These are phyloP conservation scores for Maniola jurtina DNA, from an alignment of 1,140 invertebrate species.

Conservation along the genomic window DNA sequence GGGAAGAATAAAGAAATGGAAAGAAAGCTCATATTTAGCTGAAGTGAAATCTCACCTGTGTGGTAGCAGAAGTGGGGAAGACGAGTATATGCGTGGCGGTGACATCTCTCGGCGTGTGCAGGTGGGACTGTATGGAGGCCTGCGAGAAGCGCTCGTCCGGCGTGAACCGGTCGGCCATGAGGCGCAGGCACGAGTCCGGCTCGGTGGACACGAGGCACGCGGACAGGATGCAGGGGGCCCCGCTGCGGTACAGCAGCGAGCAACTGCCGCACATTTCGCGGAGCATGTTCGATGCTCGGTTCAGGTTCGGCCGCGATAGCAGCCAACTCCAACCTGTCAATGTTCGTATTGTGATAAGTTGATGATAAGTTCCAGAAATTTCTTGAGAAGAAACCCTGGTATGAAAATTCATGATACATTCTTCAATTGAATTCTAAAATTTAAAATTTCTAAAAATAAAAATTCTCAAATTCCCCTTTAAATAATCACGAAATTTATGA, in stretches of 20 bases:
- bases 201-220: constrained; percentile 98
- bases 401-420: too few species aligned
- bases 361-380: too few species aligned
- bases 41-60: constrained; percentile 83
- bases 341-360: too few species aligned
- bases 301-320: constrained; percentile 93
- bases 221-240: constrained; percentile 94
- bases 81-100: constrained; percentile 99
- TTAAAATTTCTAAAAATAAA: too few species aligned
- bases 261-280: constrained; percentile 96
- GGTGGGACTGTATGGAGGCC: constrained; percentile 89
- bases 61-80: constrained; percentile 98
- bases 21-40: too few species aligned
- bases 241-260: constrained; percentile 87
- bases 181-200: constrained; percentile 93
- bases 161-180: constrained; percentile 97
- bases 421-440: too few species aligned
- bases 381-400: too few species aligned
- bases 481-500: too few species aligned
- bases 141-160: constrained; percentile 95
- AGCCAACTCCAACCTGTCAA: constrained; percentile 92
- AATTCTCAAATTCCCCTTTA: too few species aligned
- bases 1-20: too few species aligned
- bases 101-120: constrained; percentile 95
- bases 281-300: constrained; percentile 91